Evolutionary conservation across 2,797 vertebrate species (phyloP).

Genomic region (Pseudopleuronectes americanus): DNA sequence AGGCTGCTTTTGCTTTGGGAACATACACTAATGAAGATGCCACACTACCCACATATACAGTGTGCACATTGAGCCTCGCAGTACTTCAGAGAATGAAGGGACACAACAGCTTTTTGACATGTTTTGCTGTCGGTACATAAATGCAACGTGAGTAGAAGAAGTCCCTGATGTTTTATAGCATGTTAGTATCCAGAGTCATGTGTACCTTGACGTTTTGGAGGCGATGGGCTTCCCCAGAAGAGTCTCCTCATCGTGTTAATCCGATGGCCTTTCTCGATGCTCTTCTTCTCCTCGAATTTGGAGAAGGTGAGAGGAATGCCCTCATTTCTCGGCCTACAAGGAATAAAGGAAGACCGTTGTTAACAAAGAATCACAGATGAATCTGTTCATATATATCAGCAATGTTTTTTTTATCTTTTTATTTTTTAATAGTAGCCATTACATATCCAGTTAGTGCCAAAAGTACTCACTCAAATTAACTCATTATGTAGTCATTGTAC

Average conservation of each 20-base stretch:
- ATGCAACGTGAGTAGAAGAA: not conserved
- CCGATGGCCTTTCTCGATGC: slow-evolving; percentile 75
- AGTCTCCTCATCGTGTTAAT: slow-evolving; percentile 79
- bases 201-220: slow-evolving; percentile 75
- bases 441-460: not conserved
- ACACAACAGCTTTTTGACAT: not conserved
- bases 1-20: not conserved
- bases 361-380: not conserved
- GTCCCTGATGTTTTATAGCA: not conserved
- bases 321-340: slow-evolving; percentile 63
- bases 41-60: not conserved
- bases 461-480: too few relatives aligned
- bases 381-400: not conserved
- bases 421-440: too few relatives aligned
- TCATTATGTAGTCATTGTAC: too few relatives aligned
- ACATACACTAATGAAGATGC: not conserved
- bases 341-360: slow-evolving; percentile 1
- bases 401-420: too few relatives aligned
- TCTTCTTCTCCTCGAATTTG: slow-evolving; percentile 85
- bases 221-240: slow-evolving; percentile 77
- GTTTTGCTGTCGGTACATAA: not conserved
- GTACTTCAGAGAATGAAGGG: not conserved
- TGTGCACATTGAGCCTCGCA: not conserved
- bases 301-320: slow-evolving; percentile 74
- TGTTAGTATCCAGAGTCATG: not conserved